A percentile compares a stretch with the other conserved stretches of the same genome.
Evolutionary conservation across 2,888 invertebrate species (phyloP).

Genomic region (Torymus auratus): DNA sequence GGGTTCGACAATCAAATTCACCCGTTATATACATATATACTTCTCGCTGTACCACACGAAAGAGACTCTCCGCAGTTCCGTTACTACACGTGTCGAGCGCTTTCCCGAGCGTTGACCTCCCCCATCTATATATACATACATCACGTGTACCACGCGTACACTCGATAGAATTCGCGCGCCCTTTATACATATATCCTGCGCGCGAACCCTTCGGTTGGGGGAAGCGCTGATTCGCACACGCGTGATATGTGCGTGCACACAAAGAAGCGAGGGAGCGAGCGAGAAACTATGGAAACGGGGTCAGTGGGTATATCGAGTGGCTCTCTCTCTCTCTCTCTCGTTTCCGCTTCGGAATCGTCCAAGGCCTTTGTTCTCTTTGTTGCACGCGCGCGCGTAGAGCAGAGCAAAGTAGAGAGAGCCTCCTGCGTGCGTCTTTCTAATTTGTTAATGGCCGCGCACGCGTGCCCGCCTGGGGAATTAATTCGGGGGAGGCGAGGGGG

Average conservation of each 20-base stretch:
- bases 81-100: conserved; percentile 57
- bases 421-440: no score
- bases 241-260: not conserved
- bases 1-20: no score
- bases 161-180: no score
- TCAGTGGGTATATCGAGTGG: conserved; percentile 39
- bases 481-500: no score
- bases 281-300: conserved; percentile 35
- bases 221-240: not conserved
- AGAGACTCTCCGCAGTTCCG: no score
- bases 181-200: no score
- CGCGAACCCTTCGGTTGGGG: no score
- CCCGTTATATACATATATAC: no score
- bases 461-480: no score
- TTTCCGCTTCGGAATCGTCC: conserved; percentile 39
- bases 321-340: not conserved
- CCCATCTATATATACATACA: conserved; percentile 55
- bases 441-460: no score
- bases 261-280: not conserved
- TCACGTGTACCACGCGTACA: no score
- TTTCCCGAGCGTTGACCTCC: conserved; percentile 74
- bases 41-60: not conserved
- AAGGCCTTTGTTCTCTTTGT: conserved; percentile 26
- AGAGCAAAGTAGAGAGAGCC: no score
- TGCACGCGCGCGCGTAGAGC: not conserved